A percentile compares a stretch with the other conserved stretches of the same genome.
These are phyloP conservation scores for Caranx melampygus DNA, from an alignment of 2,113 vertebrate species.

Conservation along the genomic window DNA sequence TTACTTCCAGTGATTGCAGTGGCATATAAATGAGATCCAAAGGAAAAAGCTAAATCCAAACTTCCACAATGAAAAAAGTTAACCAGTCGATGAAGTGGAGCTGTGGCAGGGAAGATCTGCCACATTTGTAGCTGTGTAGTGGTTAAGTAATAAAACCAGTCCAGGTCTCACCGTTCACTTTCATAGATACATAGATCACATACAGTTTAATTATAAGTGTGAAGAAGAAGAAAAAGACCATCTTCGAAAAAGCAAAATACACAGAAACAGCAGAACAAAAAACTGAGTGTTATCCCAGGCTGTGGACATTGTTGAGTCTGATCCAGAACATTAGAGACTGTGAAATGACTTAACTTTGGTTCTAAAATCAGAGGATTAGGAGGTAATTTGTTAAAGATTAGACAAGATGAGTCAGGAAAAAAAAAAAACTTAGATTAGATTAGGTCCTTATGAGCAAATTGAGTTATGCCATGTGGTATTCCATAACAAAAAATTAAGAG, in stretches of 20 bases:
- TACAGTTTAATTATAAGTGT: slow-evolving; percentile 45
- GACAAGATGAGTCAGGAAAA: slow-evolving; percentile 40
- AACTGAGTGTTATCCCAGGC: slow-evolving; percentile 9
- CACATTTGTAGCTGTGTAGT: slow-evolving; percentile 32
- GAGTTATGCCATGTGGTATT: slow-evolving; percentile 48
- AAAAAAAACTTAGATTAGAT: slow-evolving; percentile 53
- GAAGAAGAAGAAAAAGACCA: slow-evolving; percentile 38
- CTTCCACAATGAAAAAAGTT: slow-evolving; percentile 9
- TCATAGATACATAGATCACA: slow-evolving; percentile 6
- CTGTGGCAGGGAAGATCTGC: slow-evolving; percentile 18
- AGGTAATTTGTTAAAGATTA: slow-evolving; percentile 76
- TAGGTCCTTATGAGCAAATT: slow-evolving; percentile 61
- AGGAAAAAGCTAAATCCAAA: slow-evolving; percentile 45
- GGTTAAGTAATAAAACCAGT: slow-evolving; percentile 25
- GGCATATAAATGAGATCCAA: slow-evolving; percentile 33
- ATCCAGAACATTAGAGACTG: slow-evolving; percentile 10
- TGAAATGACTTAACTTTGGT: slow-evolving; percentile 66
- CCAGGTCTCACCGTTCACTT: slow-evolving; percentile 13
- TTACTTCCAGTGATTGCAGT: slow-evolving; percentile 51
- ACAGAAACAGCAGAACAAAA: slow-evolving; percentile 6
- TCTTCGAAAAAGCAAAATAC: slow-evolving; percentile 29
- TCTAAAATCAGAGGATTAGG: slow-evolving; percentile 68
- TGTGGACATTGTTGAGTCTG: slow-evolving; percentile 2
- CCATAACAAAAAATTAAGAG: slow-evolving; percentile 46
- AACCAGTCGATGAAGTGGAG: slow-evolving; percentile 5